Percentiles rank a stretch among this genome's conserved stretches.
Conservation (phyloP, 2,888 invertebrate species). For the Colostygia pectinataria region DNA sequence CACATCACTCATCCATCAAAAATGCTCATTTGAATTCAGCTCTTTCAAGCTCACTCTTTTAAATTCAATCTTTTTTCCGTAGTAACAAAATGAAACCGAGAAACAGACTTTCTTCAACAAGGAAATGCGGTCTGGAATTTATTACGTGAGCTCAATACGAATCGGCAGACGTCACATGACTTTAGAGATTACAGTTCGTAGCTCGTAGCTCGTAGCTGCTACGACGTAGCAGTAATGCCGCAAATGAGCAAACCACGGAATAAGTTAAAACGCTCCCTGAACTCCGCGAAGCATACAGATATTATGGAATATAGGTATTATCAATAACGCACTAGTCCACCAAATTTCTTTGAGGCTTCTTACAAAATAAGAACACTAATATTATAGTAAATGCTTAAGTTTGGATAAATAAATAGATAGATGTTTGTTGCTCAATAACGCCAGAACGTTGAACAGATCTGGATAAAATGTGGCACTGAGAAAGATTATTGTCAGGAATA, state of each 20-base stretch:
- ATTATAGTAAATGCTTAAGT: too few relatives aligned
- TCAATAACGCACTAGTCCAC: too few relatives aligned
- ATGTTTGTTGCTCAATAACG: too few relatives aligned
- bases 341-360: too few relatives aligned
- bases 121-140: conserved; percentile 25
- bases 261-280: conserved; percentile 10
- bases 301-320: too few relatives aligned
- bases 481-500: too few relatives aligned
- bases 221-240: conserved; percentile 13
- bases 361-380: too few relatives aligned
- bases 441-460: too few relatives aligned
- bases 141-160: conserved; percentile 29
- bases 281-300: conserved; percentile 1
- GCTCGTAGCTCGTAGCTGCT: conserved; percentile 21
- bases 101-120: conserved; percentile 26
- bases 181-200: conserved; percentile 25
- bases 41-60: conserved; percentile 11
- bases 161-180: conserved; percentile 26
- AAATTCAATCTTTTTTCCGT: conserved; percentile 20
- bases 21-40: conserved; percentile 9
- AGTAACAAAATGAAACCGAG: conserved; percentile 20
- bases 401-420: too few relatives aligned
- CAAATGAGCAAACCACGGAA: conserved; percentile 20
- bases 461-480: too few relatives aligned
- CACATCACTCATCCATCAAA: conserved; percentile 4